These are phyloP conservation scores for Philhelius pedissequus DNA, from an alignment of 2,888 invertebrate genomes.

Conservation along the genomic window DNA sequence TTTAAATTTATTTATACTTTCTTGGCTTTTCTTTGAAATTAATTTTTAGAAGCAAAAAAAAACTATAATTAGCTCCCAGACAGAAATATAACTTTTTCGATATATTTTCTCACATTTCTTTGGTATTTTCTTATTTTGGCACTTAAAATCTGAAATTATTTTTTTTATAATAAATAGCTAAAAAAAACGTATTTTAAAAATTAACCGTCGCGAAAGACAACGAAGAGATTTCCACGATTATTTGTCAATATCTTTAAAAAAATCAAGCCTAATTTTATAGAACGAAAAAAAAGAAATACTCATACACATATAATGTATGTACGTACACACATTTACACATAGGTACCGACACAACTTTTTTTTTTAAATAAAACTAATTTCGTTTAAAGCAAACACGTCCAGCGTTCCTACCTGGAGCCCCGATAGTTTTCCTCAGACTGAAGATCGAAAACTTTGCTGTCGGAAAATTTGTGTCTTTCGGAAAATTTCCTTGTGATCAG, in stretches of 20 bases:
- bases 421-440: constrained; percentile 78
- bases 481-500: neutral
- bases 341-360: constrained; percentile 18
- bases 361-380: constrained; percentile 67
- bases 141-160: constrained; percentile 30
- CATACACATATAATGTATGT: too few relatives aligned
- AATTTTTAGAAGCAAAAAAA: constrained; percentile 42
- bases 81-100: constrained; percentile 57
- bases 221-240: constrained; percentile 13
- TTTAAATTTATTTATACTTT: constrained; percentile 43
- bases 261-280: constrained; percentile 6
- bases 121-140: constrained; percentile 30
- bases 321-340: too few relatives aligned
- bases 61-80: constrained; percentile 67
- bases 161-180: neutral
- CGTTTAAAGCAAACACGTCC: constrained; percentile 73
- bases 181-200: constrained; percentile 22
- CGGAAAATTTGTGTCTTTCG: constrained; percentile 41
- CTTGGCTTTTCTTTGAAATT: constrained; percentile 41
- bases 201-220: constrained; percentile 55
- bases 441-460: constrained; percentile 72
- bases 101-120: constrained; percentile 48
- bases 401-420: constrained; percentile 77
- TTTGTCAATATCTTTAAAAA: constrained; percentile 36
- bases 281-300: neutral